Conservation (phyloP, 1,140 invertebrate genomes). For the Drosophila pandora region DNA sequence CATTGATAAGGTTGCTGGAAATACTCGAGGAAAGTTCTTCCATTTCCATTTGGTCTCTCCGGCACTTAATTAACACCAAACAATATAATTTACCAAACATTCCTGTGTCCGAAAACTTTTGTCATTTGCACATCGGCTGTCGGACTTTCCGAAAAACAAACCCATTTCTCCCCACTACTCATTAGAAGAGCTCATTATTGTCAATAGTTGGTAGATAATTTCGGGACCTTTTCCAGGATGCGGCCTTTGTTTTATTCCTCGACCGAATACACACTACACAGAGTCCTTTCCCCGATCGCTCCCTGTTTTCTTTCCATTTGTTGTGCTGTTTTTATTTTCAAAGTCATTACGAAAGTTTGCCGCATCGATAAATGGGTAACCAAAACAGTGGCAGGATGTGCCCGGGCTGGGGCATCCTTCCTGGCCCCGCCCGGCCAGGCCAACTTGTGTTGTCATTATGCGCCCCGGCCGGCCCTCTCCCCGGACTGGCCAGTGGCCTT, state of each 20-base stretch:
- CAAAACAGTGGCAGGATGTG: slow-evolving; percentile 62
- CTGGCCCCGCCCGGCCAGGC: neutral
- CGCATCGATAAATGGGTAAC: slow-evolving; percentile 81
- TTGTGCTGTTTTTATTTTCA: slow-evolving; percentile 74
- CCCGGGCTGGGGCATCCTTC: slow-evolving; percentile 15
- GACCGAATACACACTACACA: neutral
- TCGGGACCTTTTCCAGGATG: slow-evolving; percentile 26
- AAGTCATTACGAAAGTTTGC: slow-evolving; percentile 81
- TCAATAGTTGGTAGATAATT: slow-evolving; percentile 74
- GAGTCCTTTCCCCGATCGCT: neutral
- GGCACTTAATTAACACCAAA: slow-evolving; percentile 51
- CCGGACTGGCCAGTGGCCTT: slow-evolving; percentile 14
- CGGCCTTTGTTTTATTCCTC: slow-evolving; percentile 22
- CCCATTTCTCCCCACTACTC: slow-evolving; percentile 47
- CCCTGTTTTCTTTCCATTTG: slow-evolving; percentile 38
- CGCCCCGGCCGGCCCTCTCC: neutral
- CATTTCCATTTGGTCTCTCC: slow-evolving; percentile 30
- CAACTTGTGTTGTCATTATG: slow-evolving; percentile 47
- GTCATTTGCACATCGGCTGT: slow-evolving; percentile 64
- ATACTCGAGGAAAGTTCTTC: slow-evolving; percentile 21
- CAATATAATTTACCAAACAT: slow-evolving; percentile 45
- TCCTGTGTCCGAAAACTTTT: slow-evolving; percentile 58
- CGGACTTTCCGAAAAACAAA: neutral
- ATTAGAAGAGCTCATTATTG: slow-evolving; percentile 81
- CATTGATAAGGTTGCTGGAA: slow-evolving; percentile 8